Evolutionary conservation across 2,888 invertebrate species (phyloP).

Genomic region (Listrodromus nycthemerus): DNA sequence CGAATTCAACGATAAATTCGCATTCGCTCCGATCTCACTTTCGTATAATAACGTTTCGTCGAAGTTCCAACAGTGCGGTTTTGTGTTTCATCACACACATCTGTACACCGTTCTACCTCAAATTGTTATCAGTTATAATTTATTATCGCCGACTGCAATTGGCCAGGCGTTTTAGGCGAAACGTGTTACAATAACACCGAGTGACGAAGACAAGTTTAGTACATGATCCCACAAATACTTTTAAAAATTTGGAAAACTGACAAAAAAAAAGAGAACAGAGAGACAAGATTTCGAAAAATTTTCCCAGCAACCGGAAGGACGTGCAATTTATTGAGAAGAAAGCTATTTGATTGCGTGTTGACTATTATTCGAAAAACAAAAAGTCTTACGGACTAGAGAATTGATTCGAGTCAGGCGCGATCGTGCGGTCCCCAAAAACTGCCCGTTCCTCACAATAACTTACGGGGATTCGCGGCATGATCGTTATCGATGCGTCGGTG

Average conservation of each 20-base stretch:
- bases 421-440: too few species aligned
- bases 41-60: constrained; percentile 17
- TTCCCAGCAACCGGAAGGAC: too few species aligned
- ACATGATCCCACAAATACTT: neutral
- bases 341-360: too few species aligned
- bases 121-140: constrained; percentile 9
- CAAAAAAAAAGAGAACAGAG: too few species aligned
- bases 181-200: constrained; percentile 9
- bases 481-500: neutral
- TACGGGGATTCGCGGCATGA: too few species aligned
- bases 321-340: too few species aligned
- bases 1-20: neutral
- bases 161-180: neutral
- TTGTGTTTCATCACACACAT: neutral
- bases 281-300: too few species aligned
- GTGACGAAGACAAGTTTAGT: constrained; percentile 20
- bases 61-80: neutral
- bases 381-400: too few species aligned
- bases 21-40: constrained; percentile 4
- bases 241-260: too few species aligned
- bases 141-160: constrained; percentile 22
- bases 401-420: too few species aligned
- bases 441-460: too few species aligned
- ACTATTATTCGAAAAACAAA: too few species aligned
- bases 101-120: neutral